Percentiles rank a stretch among this genome's conserved stretches.
phyloP scores from a whole-genome alignment of 2,888 invertebrate species.

The Agrilus biguttatus region DNA sequence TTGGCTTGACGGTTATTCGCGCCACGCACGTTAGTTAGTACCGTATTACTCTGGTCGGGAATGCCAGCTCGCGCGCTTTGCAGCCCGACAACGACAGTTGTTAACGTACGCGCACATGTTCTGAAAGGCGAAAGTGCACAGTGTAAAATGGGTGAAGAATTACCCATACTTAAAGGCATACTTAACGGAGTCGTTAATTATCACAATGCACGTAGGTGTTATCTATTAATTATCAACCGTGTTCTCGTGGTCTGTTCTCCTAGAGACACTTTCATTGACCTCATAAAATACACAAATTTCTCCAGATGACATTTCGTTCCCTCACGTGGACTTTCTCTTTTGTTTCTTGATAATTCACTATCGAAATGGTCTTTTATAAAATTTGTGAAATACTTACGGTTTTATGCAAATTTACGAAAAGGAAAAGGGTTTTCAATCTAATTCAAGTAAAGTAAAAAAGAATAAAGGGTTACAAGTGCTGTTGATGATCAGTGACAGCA shows the following conservation, averaged over 20 bases:
- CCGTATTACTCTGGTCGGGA: slow-evolving; percentile 24
- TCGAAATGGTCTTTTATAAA: too few species aligned
- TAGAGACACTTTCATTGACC: too few species aligned
- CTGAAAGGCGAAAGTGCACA: slow-evolving; percentile 21
- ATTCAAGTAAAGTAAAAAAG: too few species aligned
- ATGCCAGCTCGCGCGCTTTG: slow-evolving; percentile 29
- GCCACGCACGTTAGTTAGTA: slow-evolving; percentile 43
- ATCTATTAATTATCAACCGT: slow-evolving; percentile 1
- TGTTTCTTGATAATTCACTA: slow-evolving; percentile 1
- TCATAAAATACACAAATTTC: too few species aligned
- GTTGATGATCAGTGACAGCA: slow-evolving; percentile 18
- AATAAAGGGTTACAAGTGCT: slow-evolving; percentile 12
- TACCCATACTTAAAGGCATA: slow-evolving; percentile 82
- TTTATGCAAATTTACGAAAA: slow-evolving; percentile 5
- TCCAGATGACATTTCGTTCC: too few species aligned
- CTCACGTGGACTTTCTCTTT: neutral
- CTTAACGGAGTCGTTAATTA: slow-evolving; percentile 82
- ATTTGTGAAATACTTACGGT: slow-evolving; percentile 1
- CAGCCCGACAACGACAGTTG: slow-evolving; percentile 21
- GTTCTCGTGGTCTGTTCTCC: too few species aligned
- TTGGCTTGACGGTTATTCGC: slow-evolving; percentile 31
- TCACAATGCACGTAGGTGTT: slow-evolving; percentile 82
- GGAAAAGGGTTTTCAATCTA: too few species aligned
- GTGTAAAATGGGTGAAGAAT: slow-evolving; percentile 64
- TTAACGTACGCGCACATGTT: slow-evolving; percentile 20